A percentile compares a stretch with the other conserved stretches of the same genome.
Evolutionary conservation across 2,113 vertebrate species (phyloP).

Genomic region (Austrofundulus limnaeus): DNA sequence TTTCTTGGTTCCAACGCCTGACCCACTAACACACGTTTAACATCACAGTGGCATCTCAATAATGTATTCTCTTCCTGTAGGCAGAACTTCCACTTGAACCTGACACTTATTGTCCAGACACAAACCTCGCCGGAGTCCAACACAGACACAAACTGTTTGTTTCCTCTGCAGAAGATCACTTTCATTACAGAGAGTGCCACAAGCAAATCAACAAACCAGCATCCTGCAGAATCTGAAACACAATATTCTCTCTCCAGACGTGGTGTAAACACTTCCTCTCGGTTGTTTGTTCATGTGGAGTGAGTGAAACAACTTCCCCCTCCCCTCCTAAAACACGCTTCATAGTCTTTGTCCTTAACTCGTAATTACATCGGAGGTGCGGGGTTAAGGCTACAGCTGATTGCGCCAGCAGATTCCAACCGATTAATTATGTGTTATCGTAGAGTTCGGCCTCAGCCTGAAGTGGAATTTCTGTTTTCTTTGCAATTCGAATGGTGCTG

Average conservation of each 20-base stretch:
- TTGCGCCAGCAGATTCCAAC: conserved; percentile 72
- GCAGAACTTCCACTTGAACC: conserved; percentile 32
- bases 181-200: conserved; percentile 36
- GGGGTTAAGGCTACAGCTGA: conserved; percentile 65
- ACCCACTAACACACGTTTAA: background rate
- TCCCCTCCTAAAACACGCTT: conserved; percentile 29
- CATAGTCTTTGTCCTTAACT: conserved; percentile 39
- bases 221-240: conserved; percentile 15
- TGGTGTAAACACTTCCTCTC: conserved; percentile 55
- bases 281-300: conserved; percentile 62
- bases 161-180: conserved; percentile 31
- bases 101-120: conserved; percentile 34
- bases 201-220: conserved; percentile 43
- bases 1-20: background rate
- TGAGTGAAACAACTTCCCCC: conserved; percentile 21
- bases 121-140: conserved; percentile 7
- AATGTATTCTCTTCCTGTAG: background rate
- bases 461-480: conserved; percentile 70
- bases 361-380: conserved; percentile 59
- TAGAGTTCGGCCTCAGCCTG: conserved; percentile 57
- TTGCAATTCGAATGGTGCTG: conserved; percentile 66
- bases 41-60: background rate
- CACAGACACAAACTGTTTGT: conserved; percentile 39
- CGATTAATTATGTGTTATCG: conserved; percentile 74
- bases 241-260: conserved; percentile 30